Evolutionary conservation across 2,797 vertebrate genomes (phyloP).

Genomic region (Oceanodroma leucorhoa): DNA sequence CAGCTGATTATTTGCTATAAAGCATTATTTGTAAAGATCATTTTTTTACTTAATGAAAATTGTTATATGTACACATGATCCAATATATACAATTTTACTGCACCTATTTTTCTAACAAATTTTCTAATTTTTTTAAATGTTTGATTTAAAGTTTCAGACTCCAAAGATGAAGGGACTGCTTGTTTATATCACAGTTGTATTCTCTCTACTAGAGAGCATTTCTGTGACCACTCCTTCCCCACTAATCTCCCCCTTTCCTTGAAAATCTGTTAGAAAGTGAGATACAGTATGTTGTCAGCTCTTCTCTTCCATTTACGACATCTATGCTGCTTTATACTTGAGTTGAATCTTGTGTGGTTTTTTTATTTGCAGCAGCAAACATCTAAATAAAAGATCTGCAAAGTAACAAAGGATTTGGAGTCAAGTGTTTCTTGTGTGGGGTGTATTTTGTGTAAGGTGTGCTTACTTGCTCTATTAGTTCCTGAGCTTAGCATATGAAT

Average conservation of each 20-base stretch:
- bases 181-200: conserved; percentile 32
- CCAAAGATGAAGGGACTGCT: conserved; percentile 60
- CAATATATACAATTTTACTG: conserved; percentile 50
- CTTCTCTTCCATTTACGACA: background rate
- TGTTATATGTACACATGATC: conserved; percentile 7
- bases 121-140: conserved; percentile 62
- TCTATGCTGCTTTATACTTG: background rate
- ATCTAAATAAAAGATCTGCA: conserved; percentile 64
- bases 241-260: background rate
- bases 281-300: background rate
- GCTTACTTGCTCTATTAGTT: background rate
- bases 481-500: background rate
- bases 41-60: conserved; percentile 74
- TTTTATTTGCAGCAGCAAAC: conserved; percentile 15
- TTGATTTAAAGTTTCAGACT: conserved; percentile 56
- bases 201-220: conserved; percentile 55
- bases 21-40: conserved; percentile 79
- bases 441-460: background rate
- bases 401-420: background rate
- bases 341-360: conserved; percentile 19
- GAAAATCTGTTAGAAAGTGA: conserved; percentile 22
- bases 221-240: conserved; percentile 1
- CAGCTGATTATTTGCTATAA: conserved; percentile 68
- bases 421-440: background rate
- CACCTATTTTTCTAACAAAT: conserved; percentile 65